A percentile compares a stretch with the other conserved stretches of the same genome.
Evolutionary conservation across 2,797 vertebrate genomes (phyloP).

Genomic region (Diglossa cyanea): DNA sequence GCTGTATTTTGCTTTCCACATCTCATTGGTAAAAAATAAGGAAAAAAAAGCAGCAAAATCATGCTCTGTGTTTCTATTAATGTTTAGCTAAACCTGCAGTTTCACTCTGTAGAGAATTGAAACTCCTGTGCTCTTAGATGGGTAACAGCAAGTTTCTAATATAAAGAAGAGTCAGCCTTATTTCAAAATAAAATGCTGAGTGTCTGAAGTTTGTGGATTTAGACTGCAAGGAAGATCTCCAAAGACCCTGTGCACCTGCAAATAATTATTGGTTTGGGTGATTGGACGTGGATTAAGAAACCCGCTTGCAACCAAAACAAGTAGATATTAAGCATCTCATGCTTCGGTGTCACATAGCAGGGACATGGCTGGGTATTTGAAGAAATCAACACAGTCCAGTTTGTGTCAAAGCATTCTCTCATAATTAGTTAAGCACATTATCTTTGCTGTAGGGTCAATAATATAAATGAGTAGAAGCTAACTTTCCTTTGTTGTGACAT

Average conservation of each 20-base stretch:
- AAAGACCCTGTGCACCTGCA: not conserved
- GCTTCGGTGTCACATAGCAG: not conserved
- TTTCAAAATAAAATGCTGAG: not conserved
- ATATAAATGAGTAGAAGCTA: not conserved
- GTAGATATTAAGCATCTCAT: not conserved
- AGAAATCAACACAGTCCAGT: not conserved
- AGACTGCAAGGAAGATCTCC: not conserved
- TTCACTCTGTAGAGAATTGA: slow-evolving; percentile 69
- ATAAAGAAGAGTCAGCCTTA: not conserved
- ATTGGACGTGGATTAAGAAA: not conserved
- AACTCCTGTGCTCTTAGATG: slow-evolving; percentile 44
- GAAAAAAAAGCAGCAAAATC: not conserved
- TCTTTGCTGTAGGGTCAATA: not conserved
- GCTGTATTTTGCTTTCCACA: not conserved
- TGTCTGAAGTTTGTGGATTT: not conserved
- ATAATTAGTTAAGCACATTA: not conserved
- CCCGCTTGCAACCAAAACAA: not conserved
- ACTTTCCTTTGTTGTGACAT: not conserved
- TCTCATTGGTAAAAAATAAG: not conserved
- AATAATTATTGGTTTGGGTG: not conserved
- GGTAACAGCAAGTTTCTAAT: not conserved
- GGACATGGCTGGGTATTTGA: not conserved
- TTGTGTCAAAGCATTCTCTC: not conserved
- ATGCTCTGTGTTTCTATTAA: rapidly evolving
- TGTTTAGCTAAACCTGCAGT: slow-evolving; percentile 32